These are phyloP conservation scores for Sebastolobus alascanus DNA, from an alignment of 2,797 vertebrate genomes.

Conservation along the genomic window DNA sequence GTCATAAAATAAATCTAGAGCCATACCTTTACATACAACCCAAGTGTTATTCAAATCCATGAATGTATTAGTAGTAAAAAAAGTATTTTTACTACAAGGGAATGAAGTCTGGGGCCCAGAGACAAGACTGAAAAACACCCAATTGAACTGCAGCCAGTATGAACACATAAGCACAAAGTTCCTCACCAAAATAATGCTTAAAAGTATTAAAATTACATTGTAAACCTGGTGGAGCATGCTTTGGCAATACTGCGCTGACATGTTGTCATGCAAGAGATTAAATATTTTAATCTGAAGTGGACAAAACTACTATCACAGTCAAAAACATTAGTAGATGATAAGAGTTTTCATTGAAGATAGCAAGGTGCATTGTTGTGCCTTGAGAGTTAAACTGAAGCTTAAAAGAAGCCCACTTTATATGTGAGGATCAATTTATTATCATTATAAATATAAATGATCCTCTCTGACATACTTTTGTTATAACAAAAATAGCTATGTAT, in stretches of 20 bases:
- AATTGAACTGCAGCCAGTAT: neutral
- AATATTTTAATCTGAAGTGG: neutral
- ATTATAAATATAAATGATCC: too few species aligned
- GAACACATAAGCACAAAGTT: neutral
- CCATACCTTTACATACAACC: too few species aligned
- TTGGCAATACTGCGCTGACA: neutral
- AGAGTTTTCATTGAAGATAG: too few species aligned
- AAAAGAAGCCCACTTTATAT: neutral
- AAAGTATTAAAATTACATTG: neutral
- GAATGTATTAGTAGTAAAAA: too few species aligned
- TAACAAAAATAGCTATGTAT: neutral
- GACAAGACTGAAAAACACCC: neutral
- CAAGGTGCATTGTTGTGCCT: too few species aligned
- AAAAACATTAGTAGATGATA: neutral
- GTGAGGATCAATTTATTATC: too few species aligned
- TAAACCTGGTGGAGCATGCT: neutral
- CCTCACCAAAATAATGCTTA: neutral
- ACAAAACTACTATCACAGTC: neutral
- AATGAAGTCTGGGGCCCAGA: neutral
- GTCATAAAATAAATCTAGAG: neutral
- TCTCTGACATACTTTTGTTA: too few species aligned
- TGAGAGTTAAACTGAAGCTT: neutral
- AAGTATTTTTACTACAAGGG: neutral
- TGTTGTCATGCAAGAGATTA: neutral
- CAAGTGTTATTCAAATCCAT: neutral